Percentiles rank a stretch among this genome's conserved stretches.
These are phyloP conservation scores for Lepilemur septentrionalis DNA, from an alignment of 2,797 vertebrate species.

Conservation along the genomic window DNA sequence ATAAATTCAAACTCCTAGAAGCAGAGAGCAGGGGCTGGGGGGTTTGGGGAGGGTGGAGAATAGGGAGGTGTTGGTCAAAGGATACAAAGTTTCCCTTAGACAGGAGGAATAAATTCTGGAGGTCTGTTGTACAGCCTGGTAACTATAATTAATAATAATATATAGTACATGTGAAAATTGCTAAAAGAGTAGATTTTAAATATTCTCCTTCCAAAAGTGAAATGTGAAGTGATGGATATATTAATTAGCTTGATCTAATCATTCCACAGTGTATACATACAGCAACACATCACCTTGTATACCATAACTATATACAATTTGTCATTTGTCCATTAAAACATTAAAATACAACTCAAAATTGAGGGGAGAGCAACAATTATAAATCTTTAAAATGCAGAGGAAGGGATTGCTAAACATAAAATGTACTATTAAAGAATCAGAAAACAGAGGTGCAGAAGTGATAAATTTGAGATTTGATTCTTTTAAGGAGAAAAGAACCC, in stretches of 20 bases:
- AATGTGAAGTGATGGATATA: neutral
- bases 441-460: neutral
- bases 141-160: neutral
- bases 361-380: neutral
- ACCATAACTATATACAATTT: neutral
- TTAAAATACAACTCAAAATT: neutral
- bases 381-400: neutral
- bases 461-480: neutral
- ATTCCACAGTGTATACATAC: neutral
- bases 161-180: neutral
- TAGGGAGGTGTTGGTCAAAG: neutral
- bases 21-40: neutral
- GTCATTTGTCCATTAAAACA: neutral
- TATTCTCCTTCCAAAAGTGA: neutral
- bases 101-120: neutral
- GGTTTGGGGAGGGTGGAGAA: neutral
- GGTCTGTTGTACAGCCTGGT: neutral
- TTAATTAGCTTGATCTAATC: neutral
- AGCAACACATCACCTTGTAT: neutral
- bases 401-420: slow-evolving; percentile 6
- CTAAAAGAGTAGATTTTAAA: neutral
- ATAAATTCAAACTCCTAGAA: neutral
- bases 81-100: neutral
- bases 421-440: neutral
- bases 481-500: neutral